phyloP scores from a whole-genome alignment of 2,113 vertebrate genomes.

The Origma solitaria region DNA sequence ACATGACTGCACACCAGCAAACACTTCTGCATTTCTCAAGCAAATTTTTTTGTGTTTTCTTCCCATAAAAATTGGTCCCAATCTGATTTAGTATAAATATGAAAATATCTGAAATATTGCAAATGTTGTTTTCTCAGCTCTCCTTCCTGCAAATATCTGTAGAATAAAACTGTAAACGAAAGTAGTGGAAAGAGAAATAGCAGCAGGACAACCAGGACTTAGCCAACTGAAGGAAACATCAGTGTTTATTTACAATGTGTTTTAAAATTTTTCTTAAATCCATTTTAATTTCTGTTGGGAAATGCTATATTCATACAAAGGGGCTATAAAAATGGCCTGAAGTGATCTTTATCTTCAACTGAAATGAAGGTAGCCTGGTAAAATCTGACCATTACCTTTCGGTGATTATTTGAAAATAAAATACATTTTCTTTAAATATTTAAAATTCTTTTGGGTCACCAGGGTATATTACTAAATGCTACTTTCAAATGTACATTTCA shows the following conservation, averaged over 20 bases:
- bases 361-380: not conserved
- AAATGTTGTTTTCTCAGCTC: not conserved
- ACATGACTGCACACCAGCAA: not conserved
- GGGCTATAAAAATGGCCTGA: not conserved
- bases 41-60: not conserved
- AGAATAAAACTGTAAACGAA: not conserved
- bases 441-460: not conserved
- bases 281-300: not conserved
- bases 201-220: not conserved
- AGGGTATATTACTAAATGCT: not conserved
- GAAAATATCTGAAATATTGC: not conserved
- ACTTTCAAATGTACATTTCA: not conserved
- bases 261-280: not conserved
- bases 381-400: not conserved
- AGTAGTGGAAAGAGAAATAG: not conserved
- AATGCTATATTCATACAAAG: not conserved
- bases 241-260: not conserved
- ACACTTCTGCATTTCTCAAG: not conserved
- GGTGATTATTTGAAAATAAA: not conserved
- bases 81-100: not conserved
- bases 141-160: not conserved
- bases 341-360: not conserved
- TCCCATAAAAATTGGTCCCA: not conserved
- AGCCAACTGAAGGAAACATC: not conserved
- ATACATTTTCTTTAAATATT: not conserved